Evolutionary conservation across 2,888 invertebrate genomes (phyloP).

Genomic region (Ennomos quercinarius): DNA sequence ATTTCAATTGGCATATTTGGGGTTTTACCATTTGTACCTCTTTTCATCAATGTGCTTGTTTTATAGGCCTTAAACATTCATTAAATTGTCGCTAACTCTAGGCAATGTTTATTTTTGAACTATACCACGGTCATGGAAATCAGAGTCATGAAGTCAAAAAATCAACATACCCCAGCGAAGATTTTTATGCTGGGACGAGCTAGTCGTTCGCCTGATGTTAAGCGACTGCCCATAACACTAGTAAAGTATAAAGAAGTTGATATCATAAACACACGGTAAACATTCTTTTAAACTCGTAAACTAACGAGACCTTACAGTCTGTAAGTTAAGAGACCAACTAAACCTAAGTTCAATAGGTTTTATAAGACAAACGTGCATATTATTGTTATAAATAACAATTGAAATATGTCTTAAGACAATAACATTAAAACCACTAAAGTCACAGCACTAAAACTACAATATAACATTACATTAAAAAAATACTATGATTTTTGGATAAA

Average conservation of each 20-base stretch:
- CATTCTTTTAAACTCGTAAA: too few relatives aligned
- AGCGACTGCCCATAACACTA: too few relatives aligned
- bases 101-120: background rate
- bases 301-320: too few relatives aligned
- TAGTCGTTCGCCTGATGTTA: too few relatives aligned
- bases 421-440: conserved; percentile 18
- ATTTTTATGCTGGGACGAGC: too few relatives aligned
- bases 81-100: conserved; percentile 7
- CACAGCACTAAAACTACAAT: conserved; percentile 23
- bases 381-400: conserved; percentile 14
- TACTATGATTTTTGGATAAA: conserved; percentile 67
- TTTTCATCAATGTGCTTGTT: background rate
- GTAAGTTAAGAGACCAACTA: too few relatives aligned
- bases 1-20: conserved; percentile 52
- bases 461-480: conserved; percentile 61
- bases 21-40: conserved; percentile 59
- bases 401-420: conserved; percentile 25
- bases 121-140: too few relatives aligned
- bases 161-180: too few relatives aligned
- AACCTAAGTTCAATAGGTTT: too few relatives aligned
- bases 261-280: too few relatives aligned
- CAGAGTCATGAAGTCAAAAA: too few relatives aligned
- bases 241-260: too few relatives aligned
- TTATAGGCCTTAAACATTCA: conserved; percentile 6
- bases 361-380: background rate